Evolutionary conservation across 2,113 vertebrate genomes (phyloP).

Genomic region (Spermophilus dauricus): DNA sequence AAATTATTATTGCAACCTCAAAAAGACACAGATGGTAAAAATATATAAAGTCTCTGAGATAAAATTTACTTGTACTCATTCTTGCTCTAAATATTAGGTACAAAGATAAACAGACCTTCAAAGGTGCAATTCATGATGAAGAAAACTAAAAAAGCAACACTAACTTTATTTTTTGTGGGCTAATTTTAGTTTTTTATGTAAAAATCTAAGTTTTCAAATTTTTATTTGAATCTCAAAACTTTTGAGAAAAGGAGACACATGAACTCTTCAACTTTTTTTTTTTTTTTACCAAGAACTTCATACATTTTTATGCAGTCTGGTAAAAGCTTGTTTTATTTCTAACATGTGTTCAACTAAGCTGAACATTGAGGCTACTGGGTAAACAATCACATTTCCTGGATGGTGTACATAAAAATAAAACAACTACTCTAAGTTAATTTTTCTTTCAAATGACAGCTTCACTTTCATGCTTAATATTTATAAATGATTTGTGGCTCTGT

Average conservation of each 20-base stretch:
- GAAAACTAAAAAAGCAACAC: constrained; percentile 20
- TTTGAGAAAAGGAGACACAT: neutral
- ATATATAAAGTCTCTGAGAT: constrained; percentile 46
- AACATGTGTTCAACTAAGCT: constrained; percentile 5
- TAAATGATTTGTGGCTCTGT: neutral
- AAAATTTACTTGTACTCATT: constrained; percentile 24
- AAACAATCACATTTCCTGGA: constrained; percentile 23
- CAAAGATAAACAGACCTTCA: constrained; percentile 46
- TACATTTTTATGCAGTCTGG: neutral
- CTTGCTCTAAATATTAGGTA: constrained; percentile 45
- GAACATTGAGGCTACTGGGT: neutral
- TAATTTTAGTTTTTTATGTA: constrained; percentile 60
- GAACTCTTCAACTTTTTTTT: constrained; percentile 36
- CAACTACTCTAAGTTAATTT: constrained; percentile 33
- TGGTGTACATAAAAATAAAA: neutral
- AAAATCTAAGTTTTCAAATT: constrained; percentile 33
- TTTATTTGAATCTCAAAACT: constrained; percentile 35
- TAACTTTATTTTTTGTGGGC: constrained; percentile 36
- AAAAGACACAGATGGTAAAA: constrained; percentile 46
- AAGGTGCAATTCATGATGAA: constrained; percentile 11
- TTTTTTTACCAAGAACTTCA: neutral
- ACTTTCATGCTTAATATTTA: constrained; percentile 52
- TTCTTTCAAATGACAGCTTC: constrained; percentile 53
- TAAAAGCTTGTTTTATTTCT: constrained; percentile 51
- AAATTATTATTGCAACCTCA: constrained; percentile 26